Evolutionary conservation across 2,888 invertebrate species (phyloP).

Genomic region (Caenorhabditis angaria): DNA sequence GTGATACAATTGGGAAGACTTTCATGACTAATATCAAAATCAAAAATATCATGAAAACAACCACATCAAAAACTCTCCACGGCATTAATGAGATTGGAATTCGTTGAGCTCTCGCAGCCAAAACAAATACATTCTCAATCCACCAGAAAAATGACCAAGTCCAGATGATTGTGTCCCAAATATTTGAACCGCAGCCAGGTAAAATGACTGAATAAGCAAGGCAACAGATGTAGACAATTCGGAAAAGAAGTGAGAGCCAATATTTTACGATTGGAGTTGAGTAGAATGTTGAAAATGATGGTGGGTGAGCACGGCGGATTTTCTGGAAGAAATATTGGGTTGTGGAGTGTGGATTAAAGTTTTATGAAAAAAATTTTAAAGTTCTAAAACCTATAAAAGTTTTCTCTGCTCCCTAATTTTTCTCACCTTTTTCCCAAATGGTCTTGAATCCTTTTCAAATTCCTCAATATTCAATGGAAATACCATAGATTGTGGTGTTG

Average conservation of each 20-base stretch:
- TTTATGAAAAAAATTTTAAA: too few relatives aligned
- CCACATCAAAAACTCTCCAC: constrained; percentile 59
- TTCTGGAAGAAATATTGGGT: constrained; percentile 20
- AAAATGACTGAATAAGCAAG: constrained; percentile 63
- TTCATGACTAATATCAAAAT: constrained; percentile 50
- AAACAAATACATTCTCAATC: constrained; percentile 60
- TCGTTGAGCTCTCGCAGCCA: constrained; percentile 36
- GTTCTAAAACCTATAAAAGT: too few relatives aligned
- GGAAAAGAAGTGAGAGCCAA: constrained; percentile 73
- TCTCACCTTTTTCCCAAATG: constrained; percentile 24
- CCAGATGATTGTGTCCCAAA: constrained; percentile 73
- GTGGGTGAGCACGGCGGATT: constrained; percentile 49
- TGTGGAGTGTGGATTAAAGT: too few relatives aligned
- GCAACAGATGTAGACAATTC: constrained; percentile 61
- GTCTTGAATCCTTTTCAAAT: constrained; percentile 31
- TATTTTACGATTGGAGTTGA: constrained; percentile 74
- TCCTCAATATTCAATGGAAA: constrained; percentile 55
- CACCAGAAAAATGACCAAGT: constrained; percentile 70
- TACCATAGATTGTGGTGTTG: constrained; percentile 55
- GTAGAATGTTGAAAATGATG: constrained; percentile 71
- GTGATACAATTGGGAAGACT: constrained; percentile 38
- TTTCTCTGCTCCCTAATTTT: not conserved
- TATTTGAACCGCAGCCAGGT: constrained; percentile 73
- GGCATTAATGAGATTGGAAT: constrained; percentile 51
- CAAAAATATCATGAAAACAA: constrained; percentile 50